phyloP scores from a whole-genome alignment of 1,140 invertebrate species.

The Aphis gossypii region DNA sequence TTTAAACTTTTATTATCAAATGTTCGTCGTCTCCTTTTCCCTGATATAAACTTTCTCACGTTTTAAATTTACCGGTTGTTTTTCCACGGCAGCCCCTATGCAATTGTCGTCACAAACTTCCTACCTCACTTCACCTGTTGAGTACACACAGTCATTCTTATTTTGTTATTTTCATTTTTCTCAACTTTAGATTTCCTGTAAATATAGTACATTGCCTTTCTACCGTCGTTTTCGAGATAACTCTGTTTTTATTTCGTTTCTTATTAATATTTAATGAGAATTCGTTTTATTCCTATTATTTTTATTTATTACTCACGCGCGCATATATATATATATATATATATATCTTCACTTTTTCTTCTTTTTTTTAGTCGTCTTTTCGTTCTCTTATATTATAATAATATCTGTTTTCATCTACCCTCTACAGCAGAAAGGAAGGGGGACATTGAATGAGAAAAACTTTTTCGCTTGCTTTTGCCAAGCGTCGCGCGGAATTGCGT shows the following conservation, averaged over 20 bases:
- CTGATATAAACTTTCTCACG: conserved; percentile 42
- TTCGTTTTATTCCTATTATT: conserved; percentile 51
- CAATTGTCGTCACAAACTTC: conserved; percentile 41
- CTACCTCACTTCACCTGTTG: conserved; percentile 48
- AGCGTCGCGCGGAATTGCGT: conserved; percentile 52
- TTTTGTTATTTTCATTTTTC: conserved; percentile 44
- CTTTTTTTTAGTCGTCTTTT: conserved; percentile 34
- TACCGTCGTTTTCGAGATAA: background rate
- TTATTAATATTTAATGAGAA: conserved; percentile 55
- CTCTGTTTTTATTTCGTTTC: conserved; percentile 40
- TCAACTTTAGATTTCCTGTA: conserved; percentile 16
- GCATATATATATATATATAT: conserved; percentile 4
- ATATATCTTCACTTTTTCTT: background rate
- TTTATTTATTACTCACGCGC: conserved; percentile 25
- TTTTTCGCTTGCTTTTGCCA: conserved; percentile 54
- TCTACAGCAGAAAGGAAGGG: background rate
- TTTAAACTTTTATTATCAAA: conserved; percentile 52
- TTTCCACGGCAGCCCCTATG: background rate
- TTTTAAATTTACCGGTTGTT: conserved; percentile 52
- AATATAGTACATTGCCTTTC: background rate
- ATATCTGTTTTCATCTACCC: conserved; percentile 51
- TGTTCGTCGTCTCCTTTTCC: conserved; percentile 38
- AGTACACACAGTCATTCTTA: conserved; percentile 21
- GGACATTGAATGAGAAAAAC: conserved; percentile 39
- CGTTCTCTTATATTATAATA: conserved; percentile 53